These are phyloP conservation scores for Regulus satrapa DNA, from an alignment of 2,113 vertebrate species.

Conservation along the genomic window DNA sequence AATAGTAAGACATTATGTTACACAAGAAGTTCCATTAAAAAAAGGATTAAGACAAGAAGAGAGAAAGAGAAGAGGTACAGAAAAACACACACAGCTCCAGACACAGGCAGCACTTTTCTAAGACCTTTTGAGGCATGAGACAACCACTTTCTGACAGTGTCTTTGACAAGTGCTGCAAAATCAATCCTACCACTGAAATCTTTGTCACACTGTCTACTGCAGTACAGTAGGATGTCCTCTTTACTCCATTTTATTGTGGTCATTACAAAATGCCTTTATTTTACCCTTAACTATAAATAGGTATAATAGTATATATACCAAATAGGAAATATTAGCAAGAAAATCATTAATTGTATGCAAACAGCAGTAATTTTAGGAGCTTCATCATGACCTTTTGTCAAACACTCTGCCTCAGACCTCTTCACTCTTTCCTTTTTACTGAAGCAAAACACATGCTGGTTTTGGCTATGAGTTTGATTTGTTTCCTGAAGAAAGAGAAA, in stretches of 20 bases:
- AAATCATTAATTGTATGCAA: neutral
- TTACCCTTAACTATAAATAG: neutral
- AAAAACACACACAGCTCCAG: neutral
- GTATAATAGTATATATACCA: no score
- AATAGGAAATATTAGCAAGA: neutral
- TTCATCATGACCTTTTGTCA: neutral
- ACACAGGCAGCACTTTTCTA: rapidly evolving
- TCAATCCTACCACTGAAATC: neutral
- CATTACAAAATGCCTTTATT: neutral
- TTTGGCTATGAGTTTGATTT: neutral
- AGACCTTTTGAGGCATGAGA: rapidly evolving
- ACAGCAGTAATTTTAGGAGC: neutral
- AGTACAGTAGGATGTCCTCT: neutral
- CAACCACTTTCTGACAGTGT: rapidly evolving
- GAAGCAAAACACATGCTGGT: neutral
- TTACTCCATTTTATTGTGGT: neutral
- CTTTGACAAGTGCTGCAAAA: neutral
- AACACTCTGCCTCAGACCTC: neutral
- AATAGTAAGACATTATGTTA: rapidly evolving
- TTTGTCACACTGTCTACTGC: neutral
- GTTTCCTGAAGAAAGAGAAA: neutral
- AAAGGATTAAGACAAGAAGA: neutral
- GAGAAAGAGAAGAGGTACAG: neutral
- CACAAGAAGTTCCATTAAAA: neutral
- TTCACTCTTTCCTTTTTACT: neutral